Base-by-base conservation (phyloP, 2,888 invertebrate genomes). In the Exocentrus adspersus region DNA sequence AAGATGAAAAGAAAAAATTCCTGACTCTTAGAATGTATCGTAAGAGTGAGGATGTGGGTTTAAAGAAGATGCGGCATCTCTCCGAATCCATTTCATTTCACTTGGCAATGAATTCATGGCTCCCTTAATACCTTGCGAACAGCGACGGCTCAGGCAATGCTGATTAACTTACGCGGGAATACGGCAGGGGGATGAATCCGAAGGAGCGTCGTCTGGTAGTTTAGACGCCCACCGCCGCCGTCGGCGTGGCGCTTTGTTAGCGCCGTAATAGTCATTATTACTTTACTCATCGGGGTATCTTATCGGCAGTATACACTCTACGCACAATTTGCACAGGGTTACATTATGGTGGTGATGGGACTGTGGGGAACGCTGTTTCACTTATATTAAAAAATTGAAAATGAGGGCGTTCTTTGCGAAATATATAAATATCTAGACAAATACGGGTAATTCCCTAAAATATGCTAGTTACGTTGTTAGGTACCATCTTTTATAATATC, bases 181-280 rank as follows among this genome's bases (percentile, higher is more conserved):
- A 24, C 21, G 21, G 12, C 14, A 53, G 21, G 14, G 19, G 17
- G 19, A 41, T 19, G 32, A 19, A 53, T 42, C 41, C 53, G 12
- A 20, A 24, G 41, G 20, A 30, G 51, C 12, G 19, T 51, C 30
- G n/a, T 24, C 24, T 24, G 3, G 37, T 12, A 37, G n/a, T 37
- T 14, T n/a, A 53, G 42, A 42, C 16, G 53, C 21, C 21, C 53
- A 24, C 16, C 53, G 17, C 9, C 17, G 41, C 14, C 16, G 16
- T 42, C 14, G 9, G 41, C 32, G 21, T 42, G 41, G 16, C 41
- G 37, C 53, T 37, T 42, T 41, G 53, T 53, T 53, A 21, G 37
- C 2, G 37, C 37, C n/a, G 53, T 53, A 42, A 41, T 53, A 21
- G 51, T 37, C 32, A 21, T 53, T 53, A 53, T 53, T 53, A 53